Base-by-base conservation (phyloP, 1,140 invertebrate genomes). In the Diachasmimorpha longicaudata region DNA sequence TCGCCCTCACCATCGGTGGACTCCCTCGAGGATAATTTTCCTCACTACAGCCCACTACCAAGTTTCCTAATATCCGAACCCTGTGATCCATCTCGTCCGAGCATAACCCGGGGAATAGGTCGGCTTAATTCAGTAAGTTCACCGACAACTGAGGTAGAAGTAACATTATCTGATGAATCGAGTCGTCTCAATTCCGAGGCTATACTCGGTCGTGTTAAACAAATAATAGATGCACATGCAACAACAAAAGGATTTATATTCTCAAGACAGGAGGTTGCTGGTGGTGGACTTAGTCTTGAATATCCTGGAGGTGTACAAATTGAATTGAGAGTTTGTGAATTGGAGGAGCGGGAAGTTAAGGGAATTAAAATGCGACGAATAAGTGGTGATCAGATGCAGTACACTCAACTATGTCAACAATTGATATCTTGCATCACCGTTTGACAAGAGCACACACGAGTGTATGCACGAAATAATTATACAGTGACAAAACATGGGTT, bases 311-410 rank as follows among this genome's bases (percentile, higher is more conserved):
- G 95, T 4, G 93, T 97, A 79, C 95, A 97, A 86, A 96, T 97
- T 66, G 96, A 97, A 84, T 85, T 97, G 77, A 93, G 95, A 81
- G 93, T 97, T 0, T 95, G 93, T 83, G 93, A 95, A 80, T 93
- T 92, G 31, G 93, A 93, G 76, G 91, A 90, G 67, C 92, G 92
- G 77, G 93, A 94, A 82, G 92, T 93, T 58, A 96, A 96, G 80
- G 95, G 96, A 8, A 91, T 98, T 75, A 97, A 97, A 83, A 93
- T 98, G 91, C 89, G 96, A 74, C 91, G 96, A 84, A 96, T 98
- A 77, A 97, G 96, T 0, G 97, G 97, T 2, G 96, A 98, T 88
- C 95, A 96, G 86, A 90, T 94, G 76, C 95, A 96, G 84, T 98
- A 97, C 85, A 95, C 94, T 77, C 95, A 96, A 85, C 91, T 98